A percentile compares a stretch with the other conserved stretches of the same genome.
phyloP scores from a whole-genome alignment of 2,888 invertebrate species.

The Loripinus fragilis region DNA sequence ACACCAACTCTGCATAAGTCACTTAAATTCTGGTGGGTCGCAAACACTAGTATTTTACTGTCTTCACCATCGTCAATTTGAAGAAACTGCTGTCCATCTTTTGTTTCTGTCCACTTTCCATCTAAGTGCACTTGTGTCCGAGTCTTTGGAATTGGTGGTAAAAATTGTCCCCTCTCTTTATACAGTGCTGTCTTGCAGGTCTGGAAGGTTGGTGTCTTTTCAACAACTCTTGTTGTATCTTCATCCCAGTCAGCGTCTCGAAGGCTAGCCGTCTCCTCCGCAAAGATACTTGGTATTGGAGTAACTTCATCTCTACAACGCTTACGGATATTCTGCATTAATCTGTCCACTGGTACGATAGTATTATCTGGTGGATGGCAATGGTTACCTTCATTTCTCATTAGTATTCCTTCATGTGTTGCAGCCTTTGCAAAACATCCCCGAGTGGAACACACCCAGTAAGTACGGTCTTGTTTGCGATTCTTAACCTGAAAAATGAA shows the following conservation, averaged over 20 bases:
- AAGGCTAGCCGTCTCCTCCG: slow-evolving; percentile 21
- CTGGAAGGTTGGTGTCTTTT: slow-evolving; percentile 23
- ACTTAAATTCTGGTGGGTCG: neutral
- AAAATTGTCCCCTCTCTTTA: slow-evolving; percentile 1
- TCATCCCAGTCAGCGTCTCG: slow-evolving; percentile 28
- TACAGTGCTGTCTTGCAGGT: neutral
- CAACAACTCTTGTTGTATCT: slow-evolving; percentile 2
- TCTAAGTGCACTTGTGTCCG: neutral
- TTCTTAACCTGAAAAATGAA: too few species aligned
- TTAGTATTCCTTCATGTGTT: too few species aligned
- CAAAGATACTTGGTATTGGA: slow-evolving; percentile 25
- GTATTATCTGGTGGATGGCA: too few species aligned
- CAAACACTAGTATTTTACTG: slow-evolving; percentile 22
- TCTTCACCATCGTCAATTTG: slow-evolving; percentile 5
- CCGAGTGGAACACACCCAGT: too few species aligned
- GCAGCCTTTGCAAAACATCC: too few species aligned
- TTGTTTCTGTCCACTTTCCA: slow-evolving; percentile 17
- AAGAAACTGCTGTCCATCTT: slow-evolving; percentile 22
- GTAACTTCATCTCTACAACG: neutral
- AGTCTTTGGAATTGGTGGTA: slow-evolving; percentile 13
- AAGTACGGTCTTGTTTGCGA: too few species aligned
- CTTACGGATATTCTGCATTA: too few species aligned
- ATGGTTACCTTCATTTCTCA: too few species aligned
- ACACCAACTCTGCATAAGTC: slow-evolving; percentile 6
- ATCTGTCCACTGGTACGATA: too few species aligned